Evolutionary conservation across 2,888 invertebrate species (phyloP), one percentile per base, ranked within the genome.

Genomic region (Apamea anceps): DNA sequence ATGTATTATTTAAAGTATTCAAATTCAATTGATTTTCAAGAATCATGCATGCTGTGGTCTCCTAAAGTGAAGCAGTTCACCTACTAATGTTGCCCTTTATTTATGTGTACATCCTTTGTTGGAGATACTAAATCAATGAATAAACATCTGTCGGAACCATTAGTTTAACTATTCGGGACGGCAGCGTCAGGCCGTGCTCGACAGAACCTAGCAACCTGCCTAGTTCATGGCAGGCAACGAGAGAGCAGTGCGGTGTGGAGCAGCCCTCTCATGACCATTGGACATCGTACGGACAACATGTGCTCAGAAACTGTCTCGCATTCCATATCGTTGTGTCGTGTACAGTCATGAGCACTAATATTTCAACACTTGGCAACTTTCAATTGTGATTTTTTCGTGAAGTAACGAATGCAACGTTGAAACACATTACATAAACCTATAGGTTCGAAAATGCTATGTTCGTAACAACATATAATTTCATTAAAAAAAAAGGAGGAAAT

Each of bases 1-100:
- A 45, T 32, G 6, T 15, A 65, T 25, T 57, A 81, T 42, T 25
- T 10, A 25, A 25, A 57, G 54, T 28, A 60, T 28, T 21, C n/a
- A 51, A 28, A 51, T 45, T 72, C 12, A 54, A 77, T 45, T 37
- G 37, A 75, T 54, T 18, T 37, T n/a, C 51, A n/a, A 71, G 12
- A 45, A 79, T 54, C 13, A 1, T 1, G 18, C 25, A 25, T 10
- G 10, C 57, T 57, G 25, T 57, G 25, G 25, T 57, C 21, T 57
- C 21, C 57, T 57, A 2, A 21, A 25, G 12, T 25, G 25, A 25
- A 25, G 2, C 25, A 57, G 25, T 54, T 18, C 18, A 21, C 21
- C 51, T 54, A 54, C 21, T 54, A 21, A 54, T 54, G 54, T 54
- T 10, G 10, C 25, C 10, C 25, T 25, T 57, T 25, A 1, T 57